phyloP scores from a whole-genome alignment of 2,797 vertebrate genomes.

The Sus cebifrons region DNA sequence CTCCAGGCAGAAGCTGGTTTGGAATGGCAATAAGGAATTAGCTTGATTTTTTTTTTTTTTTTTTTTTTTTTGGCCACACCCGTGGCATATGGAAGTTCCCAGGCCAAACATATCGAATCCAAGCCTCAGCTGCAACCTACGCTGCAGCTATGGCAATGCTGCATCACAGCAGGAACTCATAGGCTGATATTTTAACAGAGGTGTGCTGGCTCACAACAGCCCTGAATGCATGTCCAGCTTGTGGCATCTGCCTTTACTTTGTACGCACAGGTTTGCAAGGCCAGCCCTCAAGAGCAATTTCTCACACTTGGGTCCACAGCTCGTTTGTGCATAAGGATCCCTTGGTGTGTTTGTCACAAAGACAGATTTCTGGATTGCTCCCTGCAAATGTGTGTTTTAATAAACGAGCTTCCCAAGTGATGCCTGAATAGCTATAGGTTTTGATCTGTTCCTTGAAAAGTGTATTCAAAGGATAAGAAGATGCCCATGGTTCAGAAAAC shows the following conservation, averaged over 20 bases:
- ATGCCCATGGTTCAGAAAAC: not conserved
- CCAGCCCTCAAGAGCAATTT: not conserved
- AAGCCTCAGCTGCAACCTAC: too few species aligned
- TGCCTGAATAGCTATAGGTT: not conserved
- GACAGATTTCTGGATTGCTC: not conserved
- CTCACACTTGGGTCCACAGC: not conserved
- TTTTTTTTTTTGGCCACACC: too few species aligned
- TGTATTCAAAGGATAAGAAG: not conserved
- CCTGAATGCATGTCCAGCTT: not conserved
- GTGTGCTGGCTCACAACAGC: not conserved
- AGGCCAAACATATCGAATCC: too few species aligned
- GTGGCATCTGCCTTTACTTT: not conserved
- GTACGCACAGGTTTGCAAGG: not conserved
- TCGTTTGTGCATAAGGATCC: not conserved
- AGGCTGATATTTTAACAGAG: not conserved
- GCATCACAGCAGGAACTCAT: too few species aligned
- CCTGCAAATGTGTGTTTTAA: not conserved
- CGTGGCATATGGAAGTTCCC: too few species aligned
- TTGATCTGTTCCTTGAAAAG: not conserved
- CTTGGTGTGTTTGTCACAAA: constrained; percentile 10
- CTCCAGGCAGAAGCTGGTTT: not conserved
- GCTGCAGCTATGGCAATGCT: too few species aligned
- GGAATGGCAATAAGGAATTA: not conserved
- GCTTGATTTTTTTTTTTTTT: not conserved
- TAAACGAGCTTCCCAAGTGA: not conserved